These are phyloP conservation scores for Ophthalmotilapia sp. DNA, from an alignment of 2,113 vertebrate species.

Conservation along the genomic window DNA sequence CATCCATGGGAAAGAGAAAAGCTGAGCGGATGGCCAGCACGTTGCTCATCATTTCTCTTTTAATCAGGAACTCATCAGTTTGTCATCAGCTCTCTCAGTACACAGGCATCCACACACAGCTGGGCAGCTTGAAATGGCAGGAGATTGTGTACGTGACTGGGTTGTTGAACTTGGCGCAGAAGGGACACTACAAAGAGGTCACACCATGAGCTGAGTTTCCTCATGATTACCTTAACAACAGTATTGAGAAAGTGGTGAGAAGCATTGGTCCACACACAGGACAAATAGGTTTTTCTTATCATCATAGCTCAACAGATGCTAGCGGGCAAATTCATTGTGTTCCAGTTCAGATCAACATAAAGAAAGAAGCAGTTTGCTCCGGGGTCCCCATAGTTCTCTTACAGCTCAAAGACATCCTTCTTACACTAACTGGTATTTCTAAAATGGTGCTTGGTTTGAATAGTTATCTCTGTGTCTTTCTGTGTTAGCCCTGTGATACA, in stretches of 20 bases:
- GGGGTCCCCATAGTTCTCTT: not conserved
- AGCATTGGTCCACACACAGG: not conserved
- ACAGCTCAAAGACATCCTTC: not conserved
- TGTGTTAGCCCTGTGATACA: not conserved
- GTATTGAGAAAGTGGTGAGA: not conserved
- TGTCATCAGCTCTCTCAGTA: constrained; percentile 56
- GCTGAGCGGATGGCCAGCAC: constrained; percentile 55
- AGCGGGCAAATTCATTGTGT: not conserved
- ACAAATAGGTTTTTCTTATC: not conserved
- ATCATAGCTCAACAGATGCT: not conserved
- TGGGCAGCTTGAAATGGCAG: not conserved
- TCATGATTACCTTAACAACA: not conserved
- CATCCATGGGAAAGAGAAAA: constrained; percentile 46
- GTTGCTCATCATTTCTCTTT: constrained; percentile 47
- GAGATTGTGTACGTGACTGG: constrained; percentile 40
- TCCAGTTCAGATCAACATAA: not conserved
- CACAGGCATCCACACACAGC: constrained; percentile 36
- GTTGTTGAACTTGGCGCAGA: not conserved
- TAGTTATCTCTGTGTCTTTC: not conserved
- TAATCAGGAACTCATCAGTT: constrained; percentile 73
- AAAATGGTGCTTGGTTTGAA: not conserved
- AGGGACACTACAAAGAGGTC: not conserved
- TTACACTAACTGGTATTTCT: not conserved
- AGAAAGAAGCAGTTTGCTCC: not conserved
- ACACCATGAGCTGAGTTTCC: not conserved